Conservation (phyloP, 1,140 invertebrate species). For the Stegodyphus mimosarum region DNA sequence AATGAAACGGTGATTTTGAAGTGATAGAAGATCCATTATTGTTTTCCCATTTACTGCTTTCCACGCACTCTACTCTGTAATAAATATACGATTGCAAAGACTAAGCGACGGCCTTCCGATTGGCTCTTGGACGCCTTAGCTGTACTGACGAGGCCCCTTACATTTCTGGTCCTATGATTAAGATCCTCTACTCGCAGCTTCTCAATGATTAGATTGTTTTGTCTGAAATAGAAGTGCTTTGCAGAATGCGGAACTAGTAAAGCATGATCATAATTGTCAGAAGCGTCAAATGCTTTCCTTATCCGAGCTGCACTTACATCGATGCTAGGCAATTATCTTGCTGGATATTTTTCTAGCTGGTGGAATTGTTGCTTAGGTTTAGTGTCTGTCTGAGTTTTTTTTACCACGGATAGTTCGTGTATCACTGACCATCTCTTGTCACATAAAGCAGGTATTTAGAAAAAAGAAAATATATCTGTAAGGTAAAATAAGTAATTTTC, state of each 20-base stretch:
- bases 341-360: too few species aligned
- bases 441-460: too few species aligned
- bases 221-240: not conserved
- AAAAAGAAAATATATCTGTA: too few species aligned
- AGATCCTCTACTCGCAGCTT: not conserved
- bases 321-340: too few species aligned
- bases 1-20: slow-evolving; percentile 56
- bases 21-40: slow-evolving; percentile 58
- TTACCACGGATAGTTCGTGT: too few species aligned
- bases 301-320: too few species aligned
- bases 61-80: slow-evolving; percentile 15
- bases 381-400: too few species aligned
- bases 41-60: slow-evolving; percentile 21
- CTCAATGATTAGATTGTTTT: slow-evolving; percentile 22
- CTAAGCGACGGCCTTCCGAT: slow-evolving; percentile 1
- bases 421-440: too few species aligned
- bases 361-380: too few species aligned
- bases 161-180: slow-evolving; percentile 9
- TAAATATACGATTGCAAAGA: slow-evolving; percentile 33
- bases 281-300: too few species aligned
- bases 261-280: not conserved
- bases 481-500: too few species aligned
- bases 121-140: slow-evolving; percentile 6
- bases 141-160: slow-evolving; percentile 16
- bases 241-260: not conserved